A percentile compares a stretch with the other conserved stretches of the same genome.
phyloP scores from a whole-genome alignment of 2,888 invertebrate genomes.

The Epirrita christyi region DNA sequence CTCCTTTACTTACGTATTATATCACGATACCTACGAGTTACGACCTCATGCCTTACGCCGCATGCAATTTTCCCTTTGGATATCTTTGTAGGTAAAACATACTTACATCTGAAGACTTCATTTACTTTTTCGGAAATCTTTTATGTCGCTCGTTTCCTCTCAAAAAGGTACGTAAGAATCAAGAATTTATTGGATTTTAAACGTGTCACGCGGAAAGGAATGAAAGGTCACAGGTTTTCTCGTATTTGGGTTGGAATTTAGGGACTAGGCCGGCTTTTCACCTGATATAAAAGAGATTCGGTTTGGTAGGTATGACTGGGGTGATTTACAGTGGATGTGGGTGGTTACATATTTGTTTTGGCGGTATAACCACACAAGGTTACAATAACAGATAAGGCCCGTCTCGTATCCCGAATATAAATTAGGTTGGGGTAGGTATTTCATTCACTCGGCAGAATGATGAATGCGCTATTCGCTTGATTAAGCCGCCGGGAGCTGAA shows the following conservation, averaged over 20 bases:
- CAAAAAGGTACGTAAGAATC: neutral
- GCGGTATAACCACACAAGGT: neutral
- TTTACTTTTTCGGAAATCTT: neutral
- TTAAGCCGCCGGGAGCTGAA: neutral
- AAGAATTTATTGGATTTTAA: conserved; percentile 8
- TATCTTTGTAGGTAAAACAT: neutral
- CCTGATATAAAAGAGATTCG: neutral
- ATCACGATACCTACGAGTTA: neutral
- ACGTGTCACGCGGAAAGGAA: neutral
- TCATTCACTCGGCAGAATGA: neutral
- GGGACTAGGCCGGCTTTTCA: neutral
- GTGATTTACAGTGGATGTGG: neutral
- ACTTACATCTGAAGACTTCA: neutral
- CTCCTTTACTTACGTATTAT: neutral
- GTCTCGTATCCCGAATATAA: neutral
- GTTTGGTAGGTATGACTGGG: neutral
- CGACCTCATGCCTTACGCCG: neutral
- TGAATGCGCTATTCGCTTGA: neutral
- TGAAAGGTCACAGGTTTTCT: conserved; percentile 6
- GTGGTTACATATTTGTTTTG: neutral
- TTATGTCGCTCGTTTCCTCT: neutral
- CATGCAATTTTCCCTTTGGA: neutral
- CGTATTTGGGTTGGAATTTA: conserved; percentile 1
- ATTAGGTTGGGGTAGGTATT: conserved; percentile 1
- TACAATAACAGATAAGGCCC: conserved; percentile 1